Conservation (phyloP, 2,888 invertebrate species). For the Lithophane socia region DNA sequence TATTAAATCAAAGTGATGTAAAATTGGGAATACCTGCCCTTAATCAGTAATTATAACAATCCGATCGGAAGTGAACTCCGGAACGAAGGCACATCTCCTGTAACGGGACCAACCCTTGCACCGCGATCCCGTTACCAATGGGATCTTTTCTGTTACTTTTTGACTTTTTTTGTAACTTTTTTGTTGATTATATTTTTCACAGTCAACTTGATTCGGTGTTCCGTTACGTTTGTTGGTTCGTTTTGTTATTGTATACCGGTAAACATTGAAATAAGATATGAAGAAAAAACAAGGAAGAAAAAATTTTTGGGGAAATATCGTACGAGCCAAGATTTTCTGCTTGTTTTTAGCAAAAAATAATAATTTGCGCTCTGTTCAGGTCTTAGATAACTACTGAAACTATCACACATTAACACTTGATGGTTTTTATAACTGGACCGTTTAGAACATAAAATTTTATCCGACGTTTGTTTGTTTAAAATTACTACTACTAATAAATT, state of each 20-base stretch:
- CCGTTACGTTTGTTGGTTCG: slow-evolving; percentile 70
- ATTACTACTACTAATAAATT: background rate
- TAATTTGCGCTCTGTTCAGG: background rate
- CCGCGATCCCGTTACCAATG: slow-evolving; percentile 74
- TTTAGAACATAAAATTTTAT: background rate
- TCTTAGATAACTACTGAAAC: background rate
- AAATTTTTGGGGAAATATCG: slow-evolving; percentile 12
- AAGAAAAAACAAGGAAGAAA: slow-evolving; percentile 1
- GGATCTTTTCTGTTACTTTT: slow-evolving; percentile 55
- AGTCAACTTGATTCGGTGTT: slow-evolving; percentile 75
- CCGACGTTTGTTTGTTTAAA: too few relatives aligned
- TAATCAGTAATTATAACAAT: slow-evolving; percentile 36
- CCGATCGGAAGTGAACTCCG: slow-evolving; percentile 81
- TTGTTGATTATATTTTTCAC: slow-evolving; percentile 71
- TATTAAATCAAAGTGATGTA: too few relatives aligned
- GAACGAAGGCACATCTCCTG: slow-evolving; percentile 73
- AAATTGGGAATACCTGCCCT: too few relatives aligned
- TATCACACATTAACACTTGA: background rate
- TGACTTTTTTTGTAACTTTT: slow-evolving; percentile 66
- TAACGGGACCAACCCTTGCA: slow-evolving; percentile 81
- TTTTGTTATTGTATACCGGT: slow-evolving; percentile 50
- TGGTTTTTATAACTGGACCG: background rate
- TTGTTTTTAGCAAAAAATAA: background rate
- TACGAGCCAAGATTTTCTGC: background rate
- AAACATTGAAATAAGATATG: slow-evolving; percentile 58